A percentile compares a stretch with the other conserved stretches of the same genome.
Evolutionary conservation across 2,797 vertebrate genomes (phyloP).

Genomic region (Cryptoprocta ferox): DNA sequence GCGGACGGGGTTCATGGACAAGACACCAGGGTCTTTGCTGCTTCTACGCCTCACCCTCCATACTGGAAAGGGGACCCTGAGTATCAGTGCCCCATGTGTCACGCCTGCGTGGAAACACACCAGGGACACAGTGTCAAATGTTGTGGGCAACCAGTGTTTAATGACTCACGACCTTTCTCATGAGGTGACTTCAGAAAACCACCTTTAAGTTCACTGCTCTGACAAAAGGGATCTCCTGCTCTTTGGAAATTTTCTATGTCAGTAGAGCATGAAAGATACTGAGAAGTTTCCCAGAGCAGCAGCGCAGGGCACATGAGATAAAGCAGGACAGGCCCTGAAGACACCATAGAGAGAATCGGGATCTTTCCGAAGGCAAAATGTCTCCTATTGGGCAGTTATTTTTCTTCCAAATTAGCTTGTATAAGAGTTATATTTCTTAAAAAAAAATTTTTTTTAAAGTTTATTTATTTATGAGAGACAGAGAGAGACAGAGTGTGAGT

Average conservation of each 20-base stretch:
- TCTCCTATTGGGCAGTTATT: neutral
- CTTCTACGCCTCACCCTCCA: neutral
- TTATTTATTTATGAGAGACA: too few species aligned
- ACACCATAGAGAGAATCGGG: neutral
- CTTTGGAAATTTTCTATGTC: neutral
- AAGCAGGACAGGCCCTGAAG: neutral
- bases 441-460: too few species aligned
- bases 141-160: neutral
- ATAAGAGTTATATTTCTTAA: neutral
- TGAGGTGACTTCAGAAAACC: neutral
- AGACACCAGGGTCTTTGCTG: slow-evolving; percentile 21
- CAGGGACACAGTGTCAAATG: neutral
- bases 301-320: neutral
- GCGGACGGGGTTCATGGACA: neutral
- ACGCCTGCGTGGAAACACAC: neutral
- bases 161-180: neutral
- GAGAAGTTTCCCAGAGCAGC: neutral
- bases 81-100: neutral
- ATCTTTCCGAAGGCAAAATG: neutral
- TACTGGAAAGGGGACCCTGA: neutral
- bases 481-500: too few species aligned
- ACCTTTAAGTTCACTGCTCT: neutral
- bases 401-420: neutral
- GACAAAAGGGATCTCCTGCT: neutral
- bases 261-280: neutral